Conservation (phyloP, 2,797 vertebrate genomes). For the Parauchenoglanis ngamensis region DNA sequence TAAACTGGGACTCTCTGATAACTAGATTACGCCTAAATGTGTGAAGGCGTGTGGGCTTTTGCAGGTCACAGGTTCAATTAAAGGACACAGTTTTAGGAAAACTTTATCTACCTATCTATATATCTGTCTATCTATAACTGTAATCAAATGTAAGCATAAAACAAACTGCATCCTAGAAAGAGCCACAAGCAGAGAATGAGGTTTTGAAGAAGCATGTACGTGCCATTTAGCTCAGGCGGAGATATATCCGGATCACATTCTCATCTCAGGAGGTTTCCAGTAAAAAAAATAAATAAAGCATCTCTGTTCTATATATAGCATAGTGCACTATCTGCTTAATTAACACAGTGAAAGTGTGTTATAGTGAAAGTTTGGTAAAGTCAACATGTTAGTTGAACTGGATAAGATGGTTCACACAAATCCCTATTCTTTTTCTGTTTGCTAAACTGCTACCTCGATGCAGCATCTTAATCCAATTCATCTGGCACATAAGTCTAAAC, state of each 20-base stretch:
- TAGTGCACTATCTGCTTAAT: background rate
- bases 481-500: background rate
- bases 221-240: background rate
- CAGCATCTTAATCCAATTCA: background rate
- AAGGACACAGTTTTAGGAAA: slow-evolving; percentile 40
- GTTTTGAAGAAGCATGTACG: slow-evolving; percentile 35
- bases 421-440: background rate
- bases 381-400: background rate
- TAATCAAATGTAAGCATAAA: slow-evolving; percentile 40
- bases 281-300: background rate
- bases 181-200: background rate
- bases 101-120: background rate
- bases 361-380: background rate
- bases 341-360: background rate
- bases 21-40: slow-evolving; percentile 27
- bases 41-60: slow-evolving; percentile 20
- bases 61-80: slow-evolving; percentile 41
- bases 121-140: background rate
- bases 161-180: slow-evolving; percentile 15
- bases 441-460: background rate
- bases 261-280: too few species aligned
- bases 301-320: background rate
- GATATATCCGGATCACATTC: background rate
- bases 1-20: slow-evolving; percentile 12
- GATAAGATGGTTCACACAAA: background rate